Percentiles rank a stretch among this genome's conserved stretches.
These are phyloP conservation scores for Drosophila helvetica DNA, from an alignment of 2,888 invertebrate genomes.

Conservation along the genomic window DNA sequence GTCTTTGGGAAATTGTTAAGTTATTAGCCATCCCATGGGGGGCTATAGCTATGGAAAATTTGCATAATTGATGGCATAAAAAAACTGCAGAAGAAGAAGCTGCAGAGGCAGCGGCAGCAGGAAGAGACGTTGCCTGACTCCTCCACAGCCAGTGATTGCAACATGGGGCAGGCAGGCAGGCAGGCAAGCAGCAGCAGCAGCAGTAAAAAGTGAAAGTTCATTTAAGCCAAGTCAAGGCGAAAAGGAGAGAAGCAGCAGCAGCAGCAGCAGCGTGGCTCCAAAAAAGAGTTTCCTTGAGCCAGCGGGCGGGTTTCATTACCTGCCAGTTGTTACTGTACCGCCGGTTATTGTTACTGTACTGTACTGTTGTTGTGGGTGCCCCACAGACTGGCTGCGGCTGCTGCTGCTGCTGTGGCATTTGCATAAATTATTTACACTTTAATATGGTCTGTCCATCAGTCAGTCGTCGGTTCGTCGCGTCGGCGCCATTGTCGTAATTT, in stretches of 20 bases:
- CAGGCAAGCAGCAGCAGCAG: constrained; percentile 34
- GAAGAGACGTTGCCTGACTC: constrained; percentile 32
- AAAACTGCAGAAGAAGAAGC: constrained; percentile 45
- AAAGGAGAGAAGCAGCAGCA: constrained; percentile 5
- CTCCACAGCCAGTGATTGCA: constrained; percentile 33
- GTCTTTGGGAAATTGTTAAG: constrained; percentile 66
- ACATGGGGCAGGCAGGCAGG: constrained; percentile 27
- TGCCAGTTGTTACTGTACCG: constrained; percentile 55
- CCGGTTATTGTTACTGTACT: constrained; percentile 26
- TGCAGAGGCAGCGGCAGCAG: constrained; percentile 29
- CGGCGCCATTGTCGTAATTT: constrained; percentile 76
- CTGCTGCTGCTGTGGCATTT: constrained; percentile 69
- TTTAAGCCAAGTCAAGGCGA: constrained; percentile 73
- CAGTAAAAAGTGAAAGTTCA: constrained; percentile 78
- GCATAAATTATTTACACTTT: constrained; percentile 78
- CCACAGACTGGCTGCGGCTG: constrained; percentile 46
- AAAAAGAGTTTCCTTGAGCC: constrained; percentile 70
- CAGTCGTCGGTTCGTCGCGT: constrained; percentile 20
- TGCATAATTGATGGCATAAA: constrained; percentile 79
- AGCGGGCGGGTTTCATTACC: constrained; percentile 74
- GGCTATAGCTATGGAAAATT: constrained; percentile 56
- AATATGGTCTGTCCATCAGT: constrained; percentile 57
- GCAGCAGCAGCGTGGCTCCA: constrained; percentile 3
- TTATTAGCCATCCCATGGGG: constrained; percentile 61
- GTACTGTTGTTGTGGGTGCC: constrained; percentile 51